A percentile compares a stretch with the other conserved stretches of the same genome.
These are phyloP conservation scores for Myodes glareolus DNA, from an alignment of 2,113 vertebrate genomes.

Conservation along the genomic window DNA sequence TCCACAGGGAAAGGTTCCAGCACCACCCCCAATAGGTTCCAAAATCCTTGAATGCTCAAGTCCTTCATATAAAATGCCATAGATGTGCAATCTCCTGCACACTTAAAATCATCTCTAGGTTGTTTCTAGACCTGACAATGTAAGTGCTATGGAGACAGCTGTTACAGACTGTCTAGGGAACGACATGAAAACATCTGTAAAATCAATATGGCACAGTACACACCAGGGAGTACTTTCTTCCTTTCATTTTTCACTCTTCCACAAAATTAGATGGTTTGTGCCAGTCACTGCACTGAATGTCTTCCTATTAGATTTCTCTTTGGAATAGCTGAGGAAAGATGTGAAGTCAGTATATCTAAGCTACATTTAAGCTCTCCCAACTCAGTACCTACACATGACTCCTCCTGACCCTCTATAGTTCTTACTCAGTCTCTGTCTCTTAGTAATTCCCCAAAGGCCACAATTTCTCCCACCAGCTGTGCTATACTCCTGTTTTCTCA, in stretches of 20 bases:
- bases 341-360: neutral
- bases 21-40: neutral
- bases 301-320: neutral
- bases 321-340: neutral
- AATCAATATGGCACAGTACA: neutral
- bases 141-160: neutral
- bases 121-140: neutral
- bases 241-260: neutral
- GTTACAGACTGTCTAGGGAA: neutral
- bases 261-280: too few species aligned
- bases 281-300: neutral
- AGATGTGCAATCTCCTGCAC: neutral
- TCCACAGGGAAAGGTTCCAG: neutral
- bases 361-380: neutral
- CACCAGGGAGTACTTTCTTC: neutral
- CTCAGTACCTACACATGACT: neutral
- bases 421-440: neutral
- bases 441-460: neutral
- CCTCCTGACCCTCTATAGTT: neutral
- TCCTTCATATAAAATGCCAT: neutral
- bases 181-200: neutral
- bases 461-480: too few species aligned
- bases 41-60: neutral
- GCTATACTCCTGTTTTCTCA: neutral
- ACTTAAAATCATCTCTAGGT: neutral